These are phyloP conservation scores for Leuctra nigra DNA, from an alignment of 2,888 invertebrate species.

Conservation along the genomic window DNA sequence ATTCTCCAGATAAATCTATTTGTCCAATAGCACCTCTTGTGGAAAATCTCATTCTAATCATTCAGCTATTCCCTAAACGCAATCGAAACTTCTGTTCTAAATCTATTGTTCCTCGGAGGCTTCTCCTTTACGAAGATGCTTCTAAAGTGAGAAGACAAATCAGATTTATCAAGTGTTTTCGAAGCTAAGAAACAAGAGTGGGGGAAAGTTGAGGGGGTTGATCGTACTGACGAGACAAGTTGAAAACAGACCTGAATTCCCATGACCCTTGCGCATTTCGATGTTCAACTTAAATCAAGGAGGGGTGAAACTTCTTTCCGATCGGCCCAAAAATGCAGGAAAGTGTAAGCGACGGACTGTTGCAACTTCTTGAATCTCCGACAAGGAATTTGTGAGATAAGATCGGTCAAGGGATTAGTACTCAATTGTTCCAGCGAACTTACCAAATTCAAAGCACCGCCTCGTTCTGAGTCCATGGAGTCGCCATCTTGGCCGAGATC, in stretches of 20 bases:
- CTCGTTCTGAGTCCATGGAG: conserved; percentile 57
- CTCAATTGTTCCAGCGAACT: too few relatives aligned
- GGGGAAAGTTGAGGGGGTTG: not conserved
- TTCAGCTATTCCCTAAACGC: not conserved
- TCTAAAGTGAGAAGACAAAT: not conserved
- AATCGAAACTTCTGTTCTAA: not conserved
- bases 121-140: not conserved
- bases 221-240: not conserved
- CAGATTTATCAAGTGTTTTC: conserved; percentile 11
- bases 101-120: not conserved
- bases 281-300: not conserved
- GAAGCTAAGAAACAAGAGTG: not conserved
- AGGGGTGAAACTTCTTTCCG: not conserved
- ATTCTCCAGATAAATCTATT: too few relatives aligned
- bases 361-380: too few relatives aligned
- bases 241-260: conserved; percentile 3
- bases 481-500: conserved; percentile 50
- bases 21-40: too few relatives aligned
- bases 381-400: too few relatives aligned
- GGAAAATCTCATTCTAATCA: not conserved
- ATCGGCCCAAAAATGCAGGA: too few relatives aligned
- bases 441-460: conserved; percentile 55
- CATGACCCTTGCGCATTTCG: conserved; percentile 6
- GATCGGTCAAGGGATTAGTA: too few relatives aligned
- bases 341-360: too few relatives aligned